phyloP scores from a whole-genome alignment of 2,888 invertebrate genomes.

The Andrena haemorrhoa region DNA sequence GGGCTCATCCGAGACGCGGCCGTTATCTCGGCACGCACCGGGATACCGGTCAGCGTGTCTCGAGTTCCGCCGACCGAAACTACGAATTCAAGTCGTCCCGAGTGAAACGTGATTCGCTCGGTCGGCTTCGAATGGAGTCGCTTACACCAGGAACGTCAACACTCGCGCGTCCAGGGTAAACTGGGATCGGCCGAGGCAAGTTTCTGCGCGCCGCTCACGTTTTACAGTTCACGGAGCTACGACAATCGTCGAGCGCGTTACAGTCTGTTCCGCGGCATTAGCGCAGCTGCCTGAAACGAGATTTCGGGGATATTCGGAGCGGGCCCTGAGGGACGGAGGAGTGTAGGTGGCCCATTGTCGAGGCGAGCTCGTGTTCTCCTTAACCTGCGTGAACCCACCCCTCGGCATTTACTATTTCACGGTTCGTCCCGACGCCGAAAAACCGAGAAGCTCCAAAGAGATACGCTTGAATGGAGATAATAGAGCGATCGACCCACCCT shows the following conservation, averaged over 20 bases:
- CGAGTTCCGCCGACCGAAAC: conserved; percentile 17
- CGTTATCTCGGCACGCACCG: background rate
- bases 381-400: conserved; percentile 63
- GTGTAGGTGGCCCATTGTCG: conserved; percentile 66
- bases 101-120: conserved; percentile 41
- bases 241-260: conserved; percentile 63
- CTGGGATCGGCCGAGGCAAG: conserved; percentile 39
- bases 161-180: conserved; percentile 56
- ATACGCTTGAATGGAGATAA: conserved; percentile 32
- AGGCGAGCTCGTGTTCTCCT: conserved; percentile 57
- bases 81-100: conserved; percentile 3
- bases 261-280: conserved; percentile 54
- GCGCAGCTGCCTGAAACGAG: conserved; percentile 65
- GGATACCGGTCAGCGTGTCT: conserved; percentile 3
- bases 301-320: conserved; percentile 63
- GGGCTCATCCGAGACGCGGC: background rate
- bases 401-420: conserved; percentile 66
- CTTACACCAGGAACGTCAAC: conserved; percentile 48
- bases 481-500: conserved; percentile 47
- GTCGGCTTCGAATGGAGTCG: conserved; percentile 32
- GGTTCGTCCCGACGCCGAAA: conserved; percentile 58
- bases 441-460: conserved; percentile 46
- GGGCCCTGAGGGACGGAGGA: conserved; percentile 16
- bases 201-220: conserved; percentile 44
- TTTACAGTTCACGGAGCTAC: conserved; percentile 62